Base-by-base conservation (phyloP, 2,888 invertebrate species). In the Melinaea marsaeus region DNA sequence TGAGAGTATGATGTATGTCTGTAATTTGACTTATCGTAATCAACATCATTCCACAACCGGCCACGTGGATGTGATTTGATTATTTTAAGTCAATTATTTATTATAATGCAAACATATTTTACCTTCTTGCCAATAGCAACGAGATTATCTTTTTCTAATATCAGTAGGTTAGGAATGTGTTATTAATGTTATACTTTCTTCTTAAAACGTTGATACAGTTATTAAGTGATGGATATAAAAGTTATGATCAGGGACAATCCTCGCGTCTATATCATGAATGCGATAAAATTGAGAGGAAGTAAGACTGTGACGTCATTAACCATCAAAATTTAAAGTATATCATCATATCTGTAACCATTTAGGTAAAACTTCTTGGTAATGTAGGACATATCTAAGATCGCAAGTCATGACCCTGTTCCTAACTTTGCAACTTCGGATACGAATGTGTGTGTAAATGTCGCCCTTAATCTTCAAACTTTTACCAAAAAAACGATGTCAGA, bases 1-100 rank as follows among this genome's bases (percentile, higher is more conserved):
- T 68, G 85, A 72, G 79, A 81, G 83, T 80, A 77, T 84, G 85
- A 57, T 67, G 72, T 67, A 58, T 75, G 73, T 63, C 58, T 70
- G 69, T 62, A 66, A 58, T 56, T 61, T 66, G 61, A 70, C 71
- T 76, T 72, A 75, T 77, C 71, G 73, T 64, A 60, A 58, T 69
- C 70, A 67, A 74, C 72, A 69, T 72, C 71, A 79, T 69, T 78
- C 83, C 81, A 79, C 84, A 79, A 77, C 88, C 90, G 90, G 90
- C 90, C 90, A 90, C 89, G 83, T 81, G 78, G 86, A 78, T 72
- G 75, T 74, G 76, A 71, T 74, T 73, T 77, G 77, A 71, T 58
- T 71, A 70, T 73, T 74, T 74, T 74, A 66, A 73, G 75, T 75
- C 75, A 78, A 75, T 60, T 56, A 58, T 55, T 51, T 22, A 51